These are phyloP conservation scores for Leucoraja erinaceus DNA, from an alignment of 2,113 vertebrate species.

Conservation along the genomic window DNA sequence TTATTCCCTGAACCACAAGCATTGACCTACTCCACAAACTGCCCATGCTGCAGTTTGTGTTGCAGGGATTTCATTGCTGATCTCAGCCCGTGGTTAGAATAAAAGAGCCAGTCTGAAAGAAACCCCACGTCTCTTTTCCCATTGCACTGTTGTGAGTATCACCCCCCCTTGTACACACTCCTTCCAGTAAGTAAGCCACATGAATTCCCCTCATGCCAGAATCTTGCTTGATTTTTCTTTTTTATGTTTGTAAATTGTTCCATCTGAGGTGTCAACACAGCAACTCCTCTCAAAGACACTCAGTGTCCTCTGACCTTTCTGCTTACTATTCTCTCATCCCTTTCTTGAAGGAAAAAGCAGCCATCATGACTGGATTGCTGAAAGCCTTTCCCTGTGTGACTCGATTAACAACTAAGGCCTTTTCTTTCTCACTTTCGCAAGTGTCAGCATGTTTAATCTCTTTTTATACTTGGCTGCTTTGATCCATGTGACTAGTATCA, in stretches of 20 bases:
- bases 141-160: not conserved
- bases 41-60: not conserved
- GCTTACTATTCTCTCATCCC: not conserved
- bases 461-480: not conserved
- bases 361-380: not conserved
- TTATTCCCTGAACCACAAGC: not conserved
- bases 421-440: not conserved
- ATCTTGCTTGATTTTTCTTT: not conserved
- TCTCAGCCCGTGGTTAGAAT: not conserved
- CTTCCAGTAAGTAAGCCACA: not conserved
- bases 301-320: not conserved
- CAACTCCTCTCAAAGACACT: not conserved
- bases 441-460: not conserved
- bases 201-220: not conserved
- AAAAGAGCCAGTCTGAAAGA: not conserved
- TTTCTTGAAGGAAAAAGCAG: not conserved
- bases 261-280: not conserved
- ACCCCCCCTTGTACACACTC: not conserved
- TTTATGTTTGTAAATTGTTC: not conserved
- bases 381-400: not conserved
- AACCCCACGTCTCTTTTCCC: not conserved
- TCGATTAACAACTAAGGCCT: not conserved
- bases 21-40: not conserved
- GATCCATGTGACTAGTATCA: not conserved
- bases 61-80: not conserved